Base-by-base conservation (phyloP, 2,888 invertebrate genomes). In the Chymomyza fuscimana region DNA sequence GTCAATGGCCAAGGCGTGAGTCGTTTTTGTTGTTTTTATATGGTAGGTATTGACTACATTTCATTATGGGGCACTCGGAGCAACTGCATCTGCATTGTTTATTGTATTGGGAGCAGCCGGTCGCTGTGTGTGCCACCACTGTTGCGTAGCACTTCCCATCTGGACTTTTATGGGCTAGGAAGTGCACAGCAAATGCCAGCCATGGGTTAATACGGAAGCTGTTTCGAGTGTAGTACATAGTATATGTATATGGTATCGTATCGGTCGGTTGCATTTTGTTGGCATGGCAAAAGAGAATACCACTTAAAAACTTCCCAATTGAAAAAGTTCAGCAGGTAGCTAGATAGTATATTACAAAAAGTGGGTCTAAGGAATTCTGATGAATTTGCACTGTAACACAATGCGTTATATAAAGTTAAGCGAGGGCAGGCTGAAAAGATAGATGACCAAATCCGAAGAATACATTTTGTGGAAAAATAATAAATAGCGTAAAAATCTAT, bases 1-100 rank as follows among this genome's bases (percentile, higher is more conserved):
- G 69, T 60, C 75, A 75, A 65, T 71, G 72, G 67, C 70, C 72
- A 69, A 58, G 70, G 36, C 70, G 77, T 46, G 40, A 46, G 54
- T 54, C 1, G 19, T 73, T 74, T 22, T 22, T 51, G 6, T 7
- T 16, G 1, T 5, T 7, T 19, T 19, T 19, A 15, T n/a, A 69
- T 65, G 62, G 69, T 72, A 65, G 73, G 73, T 71, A 67, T 71
- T 70, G 64, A 74, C 62, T 66, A 61, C 58, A 58, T 25, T 54
- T 54, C 10, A 25, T 58, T 58, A 25, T 25, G 16, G 58, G 19
- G 58, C 25, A 54, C 9, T 54, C 19, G 19, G 54, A 19, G 16
- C 54, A 9, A 54, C 54, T 54, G 54, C 19, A 16, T 19, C 54
- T 54, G 16, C 54, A 54, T 54, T 58, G 58, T 25, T 58, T 46